Evolutionary conservation across 2,888 invertebrate species (phyloP), one percentile per base, ranked within the genome.

Genomic region (Zhuqinia jingwanae): DNA sequence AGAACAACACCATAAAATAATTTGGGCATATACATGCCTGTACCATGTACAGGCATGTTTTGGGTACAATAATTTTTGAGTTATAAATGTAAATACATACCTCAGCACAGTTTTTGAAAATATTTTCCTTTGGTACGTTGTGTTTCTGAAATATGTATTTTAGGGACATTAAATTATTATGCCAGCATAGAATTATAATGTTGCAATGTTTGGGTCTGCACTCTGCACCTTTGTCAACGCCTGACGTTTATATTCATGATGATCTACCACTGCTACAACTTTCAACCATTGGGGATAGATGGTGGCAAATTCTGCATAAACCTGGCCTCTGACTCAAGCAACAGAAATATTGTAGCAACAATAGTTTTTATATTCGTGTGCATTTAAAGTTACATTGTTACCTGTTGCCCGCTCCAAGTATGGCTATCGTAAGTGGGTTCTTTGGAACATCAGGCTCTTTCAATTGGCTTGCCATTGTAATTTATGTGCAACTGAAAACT

Each of bases 221-320:
- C 0, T 17, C n/a, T 17, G 17, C 68, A 90, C 90, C 87, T 89
- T 78, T 1, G 89, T 89, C 20, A 90, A 60, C 15, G 82, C 68
- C 25, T 87, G 53, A 6, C 89, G 56, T 50, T 88, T 89, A 63
- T 68, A 89, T 60, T 88, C 87, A 86, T 90, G 89, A 70, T 87
- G 89, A 86, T 90, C 90, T 8, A 78, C 89, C 15, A 90, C 87
- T 22, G 90, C 90, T 0, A 90, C 90, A 22, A 90, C 89, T 83
- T 90, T 89, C 8, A 90, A 45, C 89, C 89, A 90, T 63, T 90
- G 85, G 10, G 90, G 90, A 75, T 70, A 90, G 17, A 36, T 13
- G 3, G 78, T 75, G 0, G 90, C 89, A 63, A 76, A 90, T 13
- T 83, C 53, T 10, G 90, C 90, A 36, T 90, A 90, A 11, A 60